Evolutionary conservation across 2,888 invertebrate species (phyloP).

Genomic region (Tenthredo scrophulariae): DNA sequence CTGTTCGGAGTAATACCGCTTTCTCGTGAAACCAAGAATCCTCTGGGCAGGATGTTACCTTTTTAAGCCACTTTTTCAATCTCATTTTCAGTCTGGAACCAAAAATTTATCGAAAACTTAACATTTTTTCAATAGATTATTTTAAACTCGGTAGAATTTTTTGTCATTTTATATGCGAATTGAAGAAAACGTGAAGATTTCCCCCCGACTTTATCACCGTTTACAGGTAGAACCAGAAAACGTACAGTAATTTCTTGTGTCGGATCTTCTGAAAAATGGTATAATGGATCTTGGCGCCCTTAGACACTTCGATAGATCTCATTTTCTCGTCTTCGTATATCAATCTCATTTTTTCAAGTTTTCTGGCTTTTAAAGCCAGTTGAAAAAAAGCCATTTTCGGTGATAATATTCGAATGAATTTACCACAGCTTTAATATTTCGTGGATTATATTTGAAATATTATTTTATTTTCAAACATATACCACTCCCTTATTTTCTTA

Average conservation of each 20-base stretch:
- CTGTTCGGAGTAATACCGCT: conserved; percentile 77
- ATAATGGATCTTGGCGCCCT: conserved; percentile 77
- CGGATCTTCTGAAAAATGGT: conserved; percentile 79
- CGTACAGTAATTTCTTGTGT: conserved; percentile 71
- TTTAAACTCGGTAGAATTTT: neutral
- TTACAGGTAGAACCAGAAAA: neutral
- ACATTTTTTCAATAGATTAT: neutral
- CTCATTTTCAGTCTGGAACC: conserved; percentile 77
- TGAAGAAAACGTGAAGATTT: neutral
- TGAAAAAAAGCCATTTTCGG: conserved; percentile 81
- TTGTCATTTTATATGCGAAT: neutral
- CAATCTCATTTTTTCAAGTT: conserved; percentile 79
- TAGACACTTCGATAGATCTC: conserved; percentile 79
- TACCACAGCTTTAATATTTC: neutral
- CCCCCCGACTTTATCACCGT: neutral
- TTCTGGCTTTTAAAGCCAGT: conserved; percentile 80
- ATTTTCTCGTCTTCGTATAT: conserved; percentile 82
- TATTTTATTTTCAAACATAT: neutral
- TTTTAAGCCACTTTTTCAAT: conserved; percentile 75
- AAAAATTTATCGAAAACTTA: neutral
- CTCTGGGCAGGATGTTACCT: conserved; percentile 68
- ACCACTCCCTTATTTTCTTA: neutral
- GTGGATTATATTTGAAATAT: neutral
- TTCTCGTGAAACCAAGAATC: conserved; percentile 73
- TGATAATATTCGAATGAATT: neutral